Base-by-base conservation (phyloP, 1,140 invertebrate genomes). In the Copidosoma floridanum region DNA sequence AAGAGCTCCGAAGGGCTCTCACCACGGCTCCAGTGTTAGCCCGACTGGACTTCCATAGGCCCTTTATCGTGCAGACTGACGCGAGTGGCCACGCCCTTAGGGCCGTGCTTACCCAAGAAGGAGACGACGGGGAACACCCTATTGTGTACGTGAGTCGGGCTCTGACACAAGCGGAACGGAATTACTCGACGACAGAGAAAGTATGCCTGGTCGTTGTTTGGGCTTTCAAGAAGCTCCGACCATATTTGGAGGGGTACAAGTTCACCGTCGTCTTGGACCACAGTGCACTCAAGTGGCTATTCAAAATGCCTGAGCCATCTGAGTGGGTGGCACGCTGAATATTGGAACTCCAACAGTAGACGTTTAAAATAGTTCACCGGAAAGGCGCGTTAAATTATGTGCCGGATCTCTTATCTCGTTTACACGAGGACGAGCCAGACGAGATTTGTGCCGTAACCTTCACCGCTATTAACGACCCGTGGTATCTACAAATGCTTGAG, bases 171-270 rank as follows among this genome's bases (percentile, higher is more conserved):
- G n/a, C n/a, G n/a, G n/a, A n/a, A n/a, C 54, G 55, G 16, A 51
- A 51, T 16, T 55, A 24, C 16, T 20, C 61, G 2, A 72, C 68
- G 5, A 79, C 74, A 1, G 81, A 84, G 60, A 57, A 72, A 46
- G 81, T 84, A 70, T 74, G 74, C 23, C 62, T 84, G 2, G 81
- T 81, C 0, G 69, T 84, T n/a, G 18, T 55, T 20, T 55, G 52
- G 52, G 35, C 52, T 23, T n/a, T 55, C 6, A 40, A 41, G 37
- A 55, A 55, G 14, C 26, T 55, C 16, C 35, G 52, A 1, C 67
- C 70, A 7, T 80, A 78, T 52, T 64, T 78, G 11, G 72, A 78
- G 46, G 76, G 75, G 8, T 61, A 26, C n/a, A n/a, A n/a, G n/a
- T n/a, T n/a, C n/a, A n/a, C n/a, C n/a, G n/a, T n/a, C n/a, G n/a